Evolutionary conservation across 2,888 invertebrate genomes (phyloP).

Genomic region (Drosophila monieri): DNA sequence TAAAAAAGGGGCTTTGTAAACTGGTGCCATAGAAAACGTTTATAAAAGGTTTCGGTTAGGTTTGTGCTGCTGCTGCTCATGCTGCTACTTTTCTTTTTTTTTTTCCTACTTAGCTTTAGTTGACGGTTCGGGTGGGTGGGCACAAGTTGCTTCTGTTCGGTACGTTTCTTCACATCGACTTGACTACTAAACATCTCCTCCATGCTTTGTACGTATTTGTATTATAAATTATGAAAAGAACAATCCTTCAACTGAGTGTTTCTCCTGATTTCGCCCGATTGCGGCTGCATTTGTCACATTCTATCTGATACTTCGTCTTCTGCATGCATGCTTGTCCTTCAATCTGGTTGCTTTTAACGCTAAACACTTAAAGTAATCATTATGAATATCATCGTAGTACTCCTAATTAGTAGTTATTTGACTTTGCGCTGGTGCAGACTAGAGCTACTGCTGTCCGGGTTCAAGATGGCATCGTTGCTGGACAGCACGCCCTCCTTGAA

Average conservation of each 20-base stretch:
- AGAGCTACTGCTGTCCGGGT: constrained; percentile 83
- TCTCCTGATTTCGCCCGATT: constrained; percentile 23
- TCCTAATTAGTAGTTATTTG: constrained; percentile 82
- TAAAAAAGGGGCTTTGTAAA: constrained; percentile 33
- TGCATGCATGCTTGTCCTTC: constrained; percentile 45
- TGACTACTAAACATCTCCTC: constrained; percentile 16
- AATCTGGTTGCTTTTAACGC: constrained; percentile 63
- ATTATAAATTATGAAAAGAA: constrained; percentile 37
- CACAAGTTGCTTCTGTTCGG: constrained; percentile 24
- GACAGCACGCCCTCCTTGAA: constrained; percentile 81
- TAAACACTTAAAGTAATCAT: constrained; percentile 74
- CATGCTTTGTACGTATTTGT: constrained; percentile 16
- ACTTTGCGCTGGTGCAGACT: constrained; percentile 84
- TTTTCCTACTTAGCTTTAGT: constrained; percentile 40
- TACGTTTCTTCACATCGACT: constrained; percentile 9
- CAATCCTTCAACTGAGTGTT: constrained; percentile 27
- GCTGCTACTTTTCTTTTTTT: background rate
- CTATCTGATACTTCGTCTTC: constrained; percentile 12
- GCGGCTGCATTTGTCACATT: constrained; percentile 24
- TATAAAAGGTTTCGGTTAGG: constrained; percentile 35
- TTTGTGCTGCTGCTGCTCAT: constrained; percentile 33
- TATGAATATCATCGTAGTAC: constrained; percentile 77
- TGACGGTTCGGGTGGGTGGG: constrained; percentile 42
- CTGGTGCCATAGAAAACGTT: constrained; percentile 42
- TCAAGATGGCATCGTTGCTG: constrained; percentile 81